phyloP scores from a whole-genome alignment of 2,113 vertebrate species.

The Urocynchramus pylzowi region DNA sequence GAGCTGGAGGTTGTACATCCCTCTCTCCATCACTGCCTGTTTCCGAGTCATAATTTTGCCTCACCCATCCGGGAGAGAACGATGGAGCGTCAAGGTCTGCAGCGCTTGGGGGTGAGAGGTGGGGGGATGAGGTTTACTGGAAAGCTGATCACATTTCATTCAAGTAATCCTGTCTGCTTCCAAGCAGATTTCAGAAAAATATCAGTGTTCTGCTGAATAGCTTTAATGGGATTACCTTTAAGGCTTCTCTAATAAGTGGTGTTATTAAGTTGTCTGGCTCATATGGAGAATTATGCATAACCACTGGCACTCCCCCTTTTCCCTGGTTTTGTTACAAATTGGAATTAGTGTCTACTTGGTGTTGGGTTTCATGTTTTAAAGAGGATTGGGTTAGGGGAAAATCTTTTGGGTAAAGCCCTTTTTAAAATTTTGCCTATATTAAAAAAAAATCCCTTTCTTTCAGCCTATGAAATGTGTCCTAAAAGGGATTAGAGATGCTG shows the following conservation, averaged over 20 bases:
- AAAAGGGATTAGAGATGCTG: conserved; percentile 32
- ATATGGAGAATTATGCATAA: conserved; percentile 42
- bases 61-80: accelerated
- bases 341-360: conserved; percentile 63
- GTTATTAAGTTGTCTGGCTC: conserved; percentile 64
- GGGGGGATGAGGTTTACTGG: conserved; percentile 23
- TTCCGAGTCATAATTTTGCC: background rate
- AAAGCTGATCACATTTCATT: conserved; percentile 53
- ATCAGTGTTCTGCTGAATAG: conserved; percentile 60
- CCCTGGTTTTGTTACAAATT: conserved; percentile 65
- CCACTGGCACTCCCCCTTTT: conserved; percentile 48
- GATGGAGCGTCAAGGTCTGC: background rate
- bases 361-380: conserved; percentile 43
- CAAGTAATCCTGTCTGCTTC: conserved; percentile 59
- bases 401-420: conserved; percentile 33
- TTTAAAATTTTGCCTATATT: conserved; percentile 7
- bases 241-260: conserved; percentile 69
- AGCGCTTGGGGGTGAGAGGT: background rate
- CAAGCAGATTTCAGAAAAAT: conserved; percentile 61
- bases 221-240: conserved; percentile 71
- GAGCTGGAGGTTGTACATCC: background rate
- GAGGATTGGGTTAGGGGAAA: conserved; percentile 21
- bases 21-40: background rate
- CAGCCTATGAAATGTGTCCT: background rate
- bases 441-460: conserved; percentile 38